Percentiles rank a stretch among this genome's conserved stretches.
Evolutionary conservation across 2,888 invertebrate genomes (phyloP).

Genomic region (Myathropa florea): DNA sequence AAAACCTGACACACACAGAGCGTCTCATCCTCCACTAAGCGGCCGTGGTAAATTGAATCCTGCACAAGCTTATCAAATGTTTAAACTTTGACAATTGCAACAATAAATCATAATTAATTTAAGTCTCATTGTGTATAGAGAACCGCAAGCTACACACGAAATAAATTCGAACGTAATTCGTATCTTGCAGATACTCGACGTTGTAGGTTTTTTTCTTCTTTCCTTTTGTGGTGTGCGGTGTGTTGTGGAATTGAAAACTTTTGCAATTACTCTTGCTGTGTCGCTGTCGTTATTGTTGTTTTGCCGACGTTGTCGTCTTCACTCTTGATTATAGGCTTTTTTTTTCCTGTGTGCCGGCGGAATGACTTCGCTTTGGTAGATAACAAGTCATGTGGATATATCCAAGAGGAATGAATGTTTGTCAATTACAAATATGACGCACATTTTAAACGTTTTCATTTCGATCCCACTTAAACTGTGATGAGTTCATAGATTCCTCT

Average conservation of each 20-base stretch:
- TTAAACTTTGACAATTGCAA: slow-evolving; percentile 67
- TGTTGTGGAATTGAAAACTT: slow-evolving; percentile 10
- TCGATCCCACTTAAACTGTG: background rate
- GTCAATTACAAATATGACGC: slow-evolving; percentile 58
- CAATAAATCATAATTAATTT: slow-evolving; percentile 69
- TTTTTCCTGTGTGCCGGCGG: slow-evolving; percentile 3
- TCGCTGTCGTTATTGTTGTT: background rate
- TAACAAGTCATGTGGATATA: slow-evolving; percentile 60
- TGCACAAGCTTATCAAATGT: slow-evolving; percentile 61
- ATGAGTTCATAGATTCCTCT: background rate
- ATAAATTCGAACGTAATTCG: slow-evolving; percentile 38
- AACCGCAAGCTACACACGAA: slow-evolving; percentile 9
- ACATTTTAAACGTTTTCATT: slow-evolving; percentile 26
- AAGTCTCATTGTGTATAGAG: slow-evolving; percentile 39
- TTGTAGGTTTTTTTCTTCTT: too few relatives aligned
- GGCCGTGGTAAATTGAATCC: slow-evolving; percentile 49
- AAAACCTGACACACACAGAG: slow-evolving; percentile 51
- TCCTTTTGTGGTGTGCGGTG: background rate
- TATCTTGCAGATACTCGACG: too few relatives aligned
- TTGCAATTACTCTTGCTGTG: slow-evolving; percentile 22
- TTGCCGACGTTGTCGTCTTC: background rate
- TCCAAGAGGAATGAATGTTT: slow-evolving; percentile 35
- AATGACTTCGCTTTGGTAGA: slow-evolving; percentile 27
- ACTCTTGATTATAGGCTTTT: slow-evolving; percentile 25
- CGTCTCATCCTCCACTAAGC: slow-evolving; percentile 1